phyloP scores from a whole-genome alignment of 2,888 invertebrate genomes.

The Eucriotettix oculatus region DNA sequence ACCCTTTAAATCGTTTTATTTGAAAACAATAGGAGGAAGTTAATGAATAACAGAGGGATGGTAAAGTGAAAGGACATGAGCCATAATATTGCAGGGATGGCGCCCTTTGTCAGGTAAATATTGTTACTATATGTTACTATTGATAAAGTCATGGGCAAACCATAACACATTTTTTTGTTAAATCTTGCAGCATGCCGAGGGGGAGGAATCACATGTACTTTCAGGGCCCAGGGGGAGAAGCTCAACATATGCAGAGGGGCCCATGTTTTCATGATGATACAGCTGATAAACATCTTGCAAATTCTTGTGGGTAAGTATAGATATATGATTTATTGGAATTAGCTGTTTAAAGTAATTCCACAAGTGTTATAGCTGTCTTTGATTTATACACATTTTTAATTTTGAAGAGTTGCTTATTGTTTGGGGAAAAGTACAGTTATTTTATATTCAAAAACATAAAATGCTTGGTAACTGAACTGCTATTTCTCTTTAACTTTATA shows the following conservation, averaged over 20 bases:
- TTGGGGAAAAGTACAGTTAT: no score
- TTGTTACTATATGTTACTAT: neutral
- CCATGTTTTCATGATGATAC: constrained; percentile 19
- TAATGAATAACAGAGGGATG: constrained; percentile 11
- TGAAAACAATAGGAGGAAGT: constrained; percentile 8
- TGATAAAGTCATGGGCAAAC: neutral
- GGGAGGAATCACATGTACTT: constrained; percentile 21
- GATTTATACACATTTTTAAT: no score
- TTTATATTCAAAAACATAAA: no score
- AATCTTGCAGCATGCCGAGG: constrained; percentile 19
- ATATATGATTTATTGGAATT: no score
- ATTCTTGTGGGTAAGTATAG: constrained; percentile 15
- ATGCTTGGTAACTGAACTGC: no score
- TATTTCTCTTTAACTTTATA: no score
- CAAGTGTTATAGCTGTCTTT: no score
- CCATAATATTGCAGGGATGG: constrained; percentile 68
- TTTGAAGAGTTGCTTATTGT: no score
- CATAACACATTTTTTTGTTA: neutral
- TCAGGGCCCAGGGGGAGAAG: constrained; percentile 18
- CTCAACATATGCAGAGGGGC: constrained; percentile 19
- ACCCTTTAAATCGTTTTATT: neutral
- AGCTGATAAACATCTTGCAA: constrained; percentile 14
- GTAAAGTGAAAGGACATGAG: constrained; percentile 34
- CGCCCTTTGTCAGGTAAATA: constrained; percentile 37
- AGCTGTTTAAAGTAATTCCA: no score